Percentiles rank a stretch among this genome's conserved stretches.
Evolutionary conservation across 1,140 invertebrate species (phyloP).

Genomic region (Acromyrmex echinatior): DNA sequence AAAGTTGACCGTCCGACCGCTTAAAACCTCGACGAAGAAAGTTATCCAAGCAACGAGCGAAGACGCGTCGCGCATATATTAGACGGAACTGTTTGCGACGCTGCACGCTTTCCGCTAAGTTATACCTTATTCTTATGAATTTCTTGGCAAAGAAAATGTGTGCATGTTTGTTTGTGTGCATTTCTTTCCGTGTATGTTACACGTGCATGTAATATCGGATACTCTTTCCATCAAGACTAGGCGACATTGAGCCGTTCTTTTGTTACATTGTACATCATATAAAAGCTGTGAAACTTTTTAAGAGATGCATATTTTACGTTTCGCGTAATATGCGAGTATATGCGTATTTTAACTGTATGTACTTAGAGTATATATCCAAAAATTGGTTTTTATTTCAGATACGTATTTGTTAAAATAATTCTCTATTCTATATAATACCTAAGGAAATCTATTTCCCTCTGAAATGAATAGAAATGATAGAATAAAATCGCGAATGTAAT

Average conservation of each 20-base stretch:
- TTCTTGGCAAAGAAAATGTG: constrained; percentile 55
- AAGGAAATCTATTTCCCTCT: not conserved
- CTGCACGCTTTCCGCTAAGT: constrained; percentile 51
- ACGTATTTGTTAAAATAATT: constrained; percentile 9
- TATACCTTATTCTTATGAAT: constrained; percentile 66
- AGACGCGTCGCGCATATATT: constrained; percentile 66
- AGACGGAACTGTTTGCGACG: constrained; percentile 58
- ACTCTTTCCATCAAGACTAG: constrained; percentile 41
- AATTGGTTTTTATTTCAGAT: constrained; percentile 6
- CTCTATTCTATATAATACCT: not conserved
- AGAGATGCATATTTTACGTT: not conserved
- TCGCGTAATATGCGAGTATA: not conserved
- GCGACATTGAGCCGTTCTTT: constrained; percentile 20
- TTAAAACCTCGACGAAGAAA: constrained; percentile 65
- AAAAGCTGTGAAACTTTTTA: constrained; percentile 27
- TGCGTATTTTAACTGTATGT: not conserved
- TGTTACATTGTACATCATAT: constrained; percentile 28
- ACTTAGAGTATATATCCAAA: not conserved
- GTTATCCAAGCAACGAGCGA: constrained; percentile 64
- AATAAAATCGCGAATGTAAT: not conserved
- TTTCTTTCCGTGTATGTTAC: not conserved
- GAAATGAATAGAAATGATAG: not conserved
- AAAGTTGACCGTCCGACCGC: constrained; percentile 64
- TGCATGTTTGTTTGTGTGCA: too few species aligned
- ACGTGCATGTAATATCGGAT: constrained; percentile 49